Percentiles rank a stretch among this genome's conserved stretches.
Conservation (phyloP, 30 jellyfish, hydroid and myxozoan genomes). For the Hydractinia symbiolongicarpus region DNA sequence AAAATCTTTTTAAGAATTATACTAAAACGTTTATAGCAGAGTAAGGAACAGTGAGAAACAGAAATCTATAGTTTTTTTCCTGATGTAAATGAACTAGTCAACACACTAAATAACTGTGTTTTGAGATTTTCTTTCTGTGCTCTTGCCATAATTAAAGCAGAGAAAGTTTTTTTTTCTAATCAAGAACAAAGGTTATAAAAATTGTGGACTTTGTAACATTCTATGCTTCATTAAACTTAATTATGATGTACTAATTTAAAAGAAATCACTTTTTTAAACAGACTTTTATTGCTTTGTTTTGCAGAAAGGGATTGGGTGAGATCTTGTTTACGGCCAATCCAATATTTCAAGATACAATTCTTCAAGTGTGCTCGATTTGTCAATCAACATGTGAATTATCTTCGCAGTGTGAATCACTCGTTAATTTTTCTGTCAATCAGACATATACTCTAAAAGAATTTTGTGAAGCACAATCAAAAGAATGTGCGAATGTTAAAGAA, state of each 20-base stretch:
- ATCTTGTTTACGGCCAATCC: slow-evolving; percentile 22
- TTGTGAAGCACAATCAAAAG: slow-evolving; percentile 40
- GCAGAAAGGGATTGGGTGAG: neutral
- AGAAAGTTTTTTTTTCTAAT: neutral
- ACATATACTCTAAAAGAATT: slow-evolving; percentile 36
- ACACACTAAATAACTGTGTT: no score
- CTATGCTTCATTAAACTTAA: neutral
- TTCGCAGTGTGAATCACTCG: slow-evolving; percentile 15
- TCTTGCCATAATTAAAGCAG: neutral
- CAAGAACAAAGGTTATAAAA: neutral
- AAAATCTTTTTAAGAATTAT: no score
- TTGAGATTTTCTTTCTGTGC: no score
- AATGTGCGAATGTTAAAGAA: slow-evolving; percentile 21
- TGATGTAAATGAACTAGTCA: no score
- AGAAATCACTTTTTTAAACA: no score
- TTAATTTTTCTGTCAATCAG: slow-evolving; percentile 30
- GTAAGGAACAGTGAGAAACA: no score
- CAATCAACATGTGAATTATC: slow-evolving; percentile 35
- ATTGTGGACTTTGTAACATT: neutral
- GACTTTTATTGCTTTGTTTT: neutral
- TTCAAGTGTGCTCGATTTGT: slow-evolving; percentile 29
- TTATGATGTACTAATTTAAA: no score
- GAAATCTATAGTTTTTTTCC: no score
- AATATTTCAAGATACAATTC: slow-evolving; percentile 42
- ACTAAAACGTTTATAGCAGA: no score